Base-by-base conservation (phyloP, 2,113 vertebrate species). In the Pagrus major region DNA sequence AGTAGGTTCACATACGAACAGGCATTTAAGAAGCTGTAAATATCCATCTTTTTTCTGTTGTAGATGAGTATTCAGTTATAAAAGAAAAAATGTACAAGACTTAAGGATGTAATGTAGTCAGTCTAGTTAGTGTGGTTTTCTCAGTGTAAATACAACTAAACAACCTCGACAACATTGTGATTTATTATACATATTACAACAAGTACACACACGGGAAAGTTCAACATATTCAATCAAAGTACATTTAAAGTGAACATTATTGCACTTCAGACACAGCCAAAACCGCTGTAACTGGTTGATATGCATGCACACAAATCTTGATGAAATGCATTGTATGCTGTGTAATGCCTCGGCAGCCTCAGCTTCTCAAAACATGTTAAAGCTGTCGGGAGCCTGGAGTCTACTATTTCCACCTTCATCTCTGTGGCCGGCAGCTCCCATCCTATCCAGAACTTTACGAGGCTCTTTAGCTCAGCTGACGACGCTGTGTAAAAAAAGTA, bases 381-480 rank as follows among this genome's bases (percentile, higher is more conserved):
- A n/a, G 88, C 82, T 20, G 82, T 83, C 1, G 88, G 86, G 31
- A 88, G 49, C 1, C 10, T 11, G 29, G 74, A 82, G 16, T 88
- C 68, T 0, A 84, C 80, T 37, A 87, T 68, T 76, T 90, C 86
- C 60, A 91, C 82, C 58, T 42, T 83, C 86, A 88, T 90, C 71
- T 79, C 68, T 49, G 39, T 54, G 46, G 80, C 59, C 1, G 90
- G 86, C 47, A 87, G 25, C 80, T 91, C 86, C 88, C 90, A 88
- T 29, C 88, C 86, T 3, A 56, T 87, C 84, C 84, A 90, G 68
- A 90, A 90, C 80, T 83, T 86, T 37, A 84, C 9, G 52, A 90
- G 86, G 41, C 68, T 84, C 77, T 85, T 90, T 11, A 87, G 68
- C 55, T 88, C 80, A 25, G 74, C 75, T 1, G 84, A 55, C 41